Evolutionary conservation across 2,888 invertebrate species (phyloP).

Genomic region (Chaetoderma sp.): DNA sequence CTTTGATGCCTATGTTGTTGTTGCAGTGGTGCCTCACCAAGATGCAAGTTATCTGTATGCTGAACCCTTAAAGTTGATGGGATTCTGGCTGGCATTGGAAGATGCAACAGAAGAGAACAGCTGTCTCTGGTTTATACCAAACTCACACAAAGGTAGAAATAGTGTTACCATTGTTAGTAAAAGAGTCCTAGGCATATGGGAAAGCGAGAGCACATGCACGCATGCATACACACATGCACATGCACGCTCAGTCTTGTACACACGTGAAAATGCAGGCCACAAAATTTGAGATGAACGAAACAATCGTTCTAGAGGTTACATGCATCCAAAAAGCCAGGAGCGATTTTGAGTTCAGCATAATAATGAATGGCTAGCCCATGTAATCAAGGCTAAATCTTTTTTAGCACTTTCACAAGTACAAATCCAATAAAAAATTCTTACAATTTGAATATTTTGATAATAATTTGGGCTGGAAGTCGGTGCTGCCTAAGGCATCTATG

Average conservation of each 20-base stretch:
- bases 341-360: no score
- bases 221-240: neutral
- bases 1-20: neutral
- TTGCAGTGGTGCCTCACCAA: conserved; percentile 71
- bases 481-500: no score
- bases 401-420: no score
- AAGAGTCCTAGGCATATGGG: neutral
- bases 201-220: neutral
- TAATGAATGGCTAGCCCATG: no score
- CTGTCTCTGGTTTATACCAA: conserved; percentile 91
- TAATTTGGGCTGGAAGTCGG: no score
- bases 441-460: no score
- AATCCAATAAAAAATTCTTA: no score
- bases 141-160: conserved; percentile 85
- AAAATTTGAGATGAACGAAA: no score
- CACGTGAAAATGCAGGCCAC: neutral
- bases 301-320: no score
- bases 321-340: no score
- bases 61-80: conserved; percentile 79
- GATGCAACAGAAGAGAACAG: conserved; percentile 94
- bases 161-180: neutral
- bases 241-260: neutral
- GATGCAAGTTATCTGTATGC: conserved; percentile 91
- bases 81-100: conserved; percentile 97
- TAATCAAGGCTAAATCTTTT: no score